These are phyloP conservation scores for Drosophila setosimentum DNA, from an alignment of 2,888 invertebrate genomes.

Conservation along the genomic window DNA sequence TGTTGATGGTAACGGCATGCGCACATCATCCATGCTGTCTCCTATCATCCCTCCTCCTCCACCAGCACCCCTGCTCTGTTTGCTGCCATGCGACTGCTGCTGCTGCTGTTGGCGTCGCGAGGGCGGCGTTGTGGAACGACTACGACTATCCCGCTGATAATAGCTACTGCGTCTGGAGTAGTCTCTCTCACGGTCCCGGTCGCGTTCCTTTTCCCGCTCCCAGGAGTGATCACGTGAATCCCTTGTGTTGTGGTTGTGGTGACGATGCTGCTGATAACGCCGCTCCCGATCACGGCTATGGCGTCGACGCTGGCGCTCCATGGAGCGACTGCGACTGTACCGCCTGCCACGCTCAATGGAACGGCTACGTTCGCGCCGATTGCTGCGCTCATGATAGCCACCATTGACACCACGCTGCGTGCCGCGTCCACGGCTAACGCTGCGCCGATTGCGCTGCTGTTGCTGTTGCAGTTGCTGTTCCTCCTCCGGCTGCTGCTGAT, in stretches of 20 bases:
- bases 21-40: slow-evolving; percentile 3
- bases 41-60: not conserved
- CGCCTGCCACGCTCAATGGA: slow-evolving; percentile 49
- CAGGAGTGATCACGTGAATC: slow-evolving; percentile 61
- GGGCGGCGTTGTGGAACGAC: slow-evolving; percentile 43
- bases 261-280: slow-evolving; percentile 37
- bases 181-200: slow-evolving; percentile 48
- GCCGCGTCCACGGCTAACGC: slow-evolving; percentile 11
- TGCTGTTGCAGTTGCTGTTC: slow-evolving; percentile 25
- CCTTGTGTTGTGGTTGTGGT: slow-evolving; percentile 21
- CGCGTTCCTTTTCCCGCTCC: slow-evolving; percentile 47
- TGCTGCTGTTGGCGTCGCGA: slow-evolving; percentile 31
- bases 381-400: slow-evolving; percentile 34
- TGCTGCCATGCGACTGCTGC: slow-evolving; percentile 7
- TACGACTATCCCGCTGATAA: slow-evolving; percentile 45
- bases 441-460: slow-evolving; percentile 25
- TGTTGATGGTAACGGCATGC: not conserved
- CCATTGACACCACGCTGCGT: slow-evolving; percentile 27
- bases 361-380: slow-evolving; percentile 54
- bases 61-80: not conserved
- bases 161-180: slow-evolving; percentile 44
- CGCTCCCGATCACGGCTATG: slow-evolving; percentile 40
- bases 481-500: slow-evolving; percentile 56
- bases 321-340: slow-evolving; percentile 61
- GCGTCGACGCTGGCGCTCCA: slow-evolving; percentile 54